Conservation (phyloP, 92 coral and sea anemone species). For the Phenganax marumi region DNA sequence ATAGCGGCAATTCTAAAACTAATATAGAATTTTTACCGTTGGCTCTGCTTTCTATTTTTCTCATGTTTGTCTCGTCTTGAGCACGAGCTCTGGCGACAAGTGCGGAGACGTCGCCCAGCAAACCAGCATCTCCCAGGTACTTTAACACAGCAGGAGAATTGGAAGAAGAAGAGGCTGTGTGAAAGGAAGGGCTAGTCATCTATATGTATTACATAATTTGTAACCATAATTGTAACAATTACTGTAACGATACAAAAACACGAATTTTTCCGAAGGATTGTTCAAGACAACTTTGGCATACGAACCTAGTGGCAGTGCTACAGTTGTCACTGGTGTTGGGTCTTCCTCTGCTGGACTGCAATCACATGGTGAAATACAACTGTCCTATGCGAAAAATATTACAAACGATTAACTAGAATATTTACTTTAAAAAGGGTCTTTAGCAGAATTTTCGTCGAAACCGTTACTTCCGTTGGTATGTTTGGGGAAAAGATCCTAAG, state of each 20-base stretch:
- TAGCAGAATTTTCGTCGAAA: too few species aligned
- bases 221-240: neutral
- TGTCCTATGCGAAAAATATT: neutral
- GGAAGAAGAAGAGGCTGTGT: slow-evolving; percentile 34
- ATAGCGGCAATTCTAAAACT: neutral
- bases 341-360: slow-evolving; percentile 16
- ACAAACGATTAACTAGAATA: neutral
- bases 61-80: slow-evolving; percentile 84
- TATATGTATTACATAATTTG: neutral
- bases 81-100: slow-evolving; percentile 84
- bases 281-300: too few species aligned
- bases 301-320: too few species aligned
- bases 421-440: neutral
- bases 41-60: slow-evolving; percentile 81
- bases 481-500: too few species aligned
- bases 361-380: slow-evolving; percentile 4
- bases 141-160: slow-evolving; percentile 67
- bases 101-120: slow-evolving; percentile 86
- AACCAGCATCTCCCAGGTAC: slow-evolving; percentile 95
- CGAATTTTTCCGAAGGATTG: too few species aligned
- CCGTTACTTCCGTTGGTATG: too few species aligned
- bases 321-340: neutral
- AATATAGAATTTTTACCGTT: slow-evolving; percentile 56
- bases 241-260: too few species aligned
- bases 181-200: slow-evolving; percentile 27